Evolutionary conservation across 2,113 vertebrate genomes (phyloP), one percentile per base, ranked within the genome.

Genomic region (Reinhardtius hippoglossoides): DNA sequence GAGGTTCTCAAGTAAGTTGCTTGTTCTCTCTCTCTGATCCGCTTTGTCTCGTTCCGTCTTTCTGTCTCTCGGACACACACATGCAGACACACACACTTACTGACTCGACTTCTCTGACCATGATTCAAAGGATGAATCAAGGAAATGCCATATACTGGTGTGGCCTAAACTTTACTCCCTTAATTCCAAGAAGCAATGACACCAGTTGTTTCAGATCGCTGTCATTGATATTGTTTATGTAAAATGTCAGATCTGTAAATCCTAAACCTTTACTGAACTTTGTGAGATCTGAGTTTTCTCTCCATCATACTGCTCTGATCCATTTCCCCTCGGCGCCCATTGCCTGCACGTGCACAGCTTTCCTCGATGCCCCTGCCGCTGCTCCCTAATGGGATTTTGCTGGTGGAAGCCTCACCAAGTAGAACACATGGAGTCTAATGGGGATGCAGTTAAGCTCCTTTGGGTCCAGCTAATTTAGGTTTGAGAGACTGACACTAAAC

Each of bases 1-100:
- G 96, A 99, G 68, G 98, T 98, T 92, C 94, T 99, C 71, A 97
- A 93, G 98, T 99, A 93, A 89, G 88, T 84, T n/a, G 0, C 13
- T 9, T 16, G n/a, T 21, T 60, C 42, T 67, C 10, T 59, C 12
- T 63, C 12, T 14, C 7, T 54, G 15, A 50, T 7, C 2, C 9
- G 23, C 40, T 42, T 13, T 12, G 40, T 42, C 12, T 42, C 40
- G 2, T 37, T 37, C 54, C 55, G 3, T 60, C 9, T 18, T 3
- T 60, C 2, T 31, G 6, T 60, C 1, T 24, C 46, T 15, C 4
- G 9, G 16, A n/a, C 24, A 50, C 35, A 37, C 35, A 37, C 35
- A 37, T 37, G 35, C 35, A 37, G 35, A 37, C 35, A 37, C 35
- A 37, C 31, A 31, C 31, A 37, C 35, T 37, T 37, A 2, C 35